Conservation (phyloP, 2,888 invertebrate species). For the Prosopocoilus inquinatus region DNA sequence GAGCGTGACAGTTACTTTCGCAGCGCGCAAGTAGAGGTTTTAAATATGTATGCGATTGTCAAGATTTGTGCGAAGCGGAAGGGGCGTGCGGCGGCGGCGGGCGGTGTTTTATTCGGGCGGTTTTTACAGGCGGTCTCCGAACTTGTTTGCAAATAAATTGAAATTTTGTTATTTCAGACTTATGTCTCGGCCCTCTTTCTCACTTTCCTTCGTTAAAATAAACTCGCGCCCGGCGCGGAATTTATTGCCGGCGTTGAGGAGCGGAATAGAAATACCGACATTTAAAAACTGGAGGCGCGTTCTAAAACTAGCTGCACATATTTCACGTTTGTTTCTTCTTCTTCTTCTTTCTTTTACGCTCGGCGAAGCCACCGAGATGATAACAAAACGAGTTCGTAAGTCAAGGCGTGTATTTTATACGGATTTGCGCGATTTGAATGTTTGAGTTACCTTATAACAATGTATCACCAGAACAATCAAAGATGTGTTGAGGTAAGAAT, state of each 20-base stretch:
- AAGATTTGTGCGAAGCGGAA: constrained; percentile 23
- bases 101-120: constrained; percentile 22
- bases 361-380: too few species aligned
- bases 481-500: too few species aligned
- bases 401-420: too few species aligned
- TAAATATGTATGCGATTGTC: constrained; percentile 29
- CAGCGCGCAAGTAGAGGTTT: constrained; percentile 8
- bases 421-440: too few species aligned
- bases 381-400: too few species aligned
- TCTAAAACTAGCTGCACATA: too few species aligned
- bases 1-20: constrained; percentile 20
- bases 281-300: too few species aligned
- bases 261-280: too few species aligned
- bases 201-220: not conserved
- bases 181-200: not conserved
- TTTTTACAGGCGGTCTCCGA: constrained; percentile 24
- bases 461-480: too few species aligned
- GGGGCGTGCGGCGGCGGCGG: constrained; percentile 17
- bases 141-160: constrained; percentile 33
- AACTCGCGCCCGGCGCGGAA: not conserved
- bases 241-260: not conserved
- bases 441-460: too few species aligned
- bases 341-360: too few species aligned
- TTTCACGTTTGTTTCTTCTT: too few species aligned
- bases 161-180: constrained; percentile 30